Evolutionary conservation across 2,113 vertebrate genomes (phyloP), one percentile per base, ranked within the genome.

Genomic region (Catharus fuscescens): DNA sequence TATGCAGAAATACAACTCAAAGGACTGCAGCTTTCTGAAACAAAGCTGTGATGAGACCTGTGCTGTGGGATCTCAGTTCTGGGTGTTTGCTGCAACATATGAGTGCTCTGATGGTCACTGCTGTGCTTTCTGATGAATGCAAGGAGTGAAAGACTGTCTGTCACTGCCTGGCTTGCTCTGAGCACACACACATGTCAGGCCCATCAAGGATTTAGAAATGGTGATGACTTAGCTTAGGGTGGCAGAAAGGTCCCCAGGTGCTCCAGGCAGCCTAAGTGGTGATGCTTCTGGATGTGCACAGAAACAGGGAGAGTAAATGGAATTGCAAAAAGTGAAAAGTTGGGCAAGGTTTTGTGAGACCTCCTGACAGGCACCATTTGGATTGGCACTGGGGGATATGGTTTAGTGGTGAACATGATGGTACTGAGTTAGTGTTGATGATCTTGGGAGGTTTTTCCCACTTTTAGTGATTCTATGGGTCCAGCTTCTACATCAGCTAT

Each of bases 101-200:
- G 31, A 23, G 19, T 0, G 0, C 50, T 73, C 45, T 79, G 32
- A 36, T 45, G 48, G 60, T 4, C 25, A n/a, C 52, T 74, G 42
- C 73, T 85, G 42, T 18, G 14, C 47, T 74, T 93, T 29, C 47
- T 59, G 47, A 59, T n/a, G 60, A 90, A 57, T 25, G 42, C 26
- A 38, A 60, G 87, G 72, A 80, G n/a, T 57, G 36, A 59, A 70
- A 9, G 23, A 28, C 48, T 67, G 40, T 6, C 40, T 73, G 42
- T 5, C 4, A 64, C 64, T 45, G 45, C 50, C 38, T 38, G 80
- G 31, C 29, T 82, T 71, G 53, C 59, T 65, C 65, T 90, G 73
- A 81, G 67, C 48, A 62, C 42, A 32, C 15, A 17, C 23, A 4
- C 14, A 7, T 0, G 2, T 21, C 23, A 84, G 77, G 11, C 21